These are phyloP conservation scores for Sarcophaga variegata DNA, from an alignment of 2,888 invertebrate genomes.

Conservation along the genomic window DNA sequence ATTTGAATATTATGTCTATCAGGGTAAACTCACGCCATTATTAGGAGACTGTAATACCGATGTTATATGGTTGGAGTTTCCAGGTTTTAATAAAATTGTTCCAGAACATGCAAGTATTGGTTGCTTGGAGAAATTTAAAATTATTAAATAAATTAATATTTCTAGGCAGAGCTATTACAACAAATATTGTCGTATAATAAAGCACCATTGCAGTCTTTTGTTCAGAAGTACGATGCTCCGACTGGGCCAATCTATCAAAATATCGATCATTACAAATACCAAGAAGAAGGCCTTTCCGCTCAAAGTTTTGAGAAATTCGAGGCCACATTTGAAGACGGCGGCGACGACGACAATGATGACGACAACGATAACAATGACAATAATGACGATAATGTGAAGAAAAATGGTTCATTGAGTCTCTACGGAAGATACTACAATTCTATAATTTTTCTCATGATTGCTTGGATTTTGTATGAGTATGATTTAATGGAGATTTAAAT, in stretches of 20 bases:
- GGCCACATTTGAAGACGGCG: no score
- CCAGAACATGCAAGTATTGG: background rate
- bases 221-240: background rate
- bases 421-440: no score
- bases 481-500: no score
- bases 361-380: no score
- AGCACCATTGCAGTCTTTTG: background rate
- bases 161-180: background rate
- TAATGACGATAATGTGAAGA: no score
- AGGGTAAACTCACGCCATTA: background rate
- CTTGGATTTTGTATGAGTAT: no score
- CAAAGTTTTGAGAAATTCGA: no score
- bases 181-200: background rate
- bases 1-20: background rate
- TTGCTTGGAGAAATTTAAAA: background rate
- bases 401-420: no score
- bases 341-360: no score
- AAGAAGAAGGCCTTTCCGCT: no score
- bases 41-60: background rate
- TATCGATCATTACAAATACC: background rate
- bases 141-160: background rate
- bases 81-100: background rate
- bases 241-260: slow-evolving; percentile 2
- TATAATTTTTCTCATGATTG: no score
- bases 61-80: background rate